Evolutionary conservation across 37 sponge, comb jelly and placozoan genomes (phyloP).

Genomic region (Lycopodina hypogea): DNA sequence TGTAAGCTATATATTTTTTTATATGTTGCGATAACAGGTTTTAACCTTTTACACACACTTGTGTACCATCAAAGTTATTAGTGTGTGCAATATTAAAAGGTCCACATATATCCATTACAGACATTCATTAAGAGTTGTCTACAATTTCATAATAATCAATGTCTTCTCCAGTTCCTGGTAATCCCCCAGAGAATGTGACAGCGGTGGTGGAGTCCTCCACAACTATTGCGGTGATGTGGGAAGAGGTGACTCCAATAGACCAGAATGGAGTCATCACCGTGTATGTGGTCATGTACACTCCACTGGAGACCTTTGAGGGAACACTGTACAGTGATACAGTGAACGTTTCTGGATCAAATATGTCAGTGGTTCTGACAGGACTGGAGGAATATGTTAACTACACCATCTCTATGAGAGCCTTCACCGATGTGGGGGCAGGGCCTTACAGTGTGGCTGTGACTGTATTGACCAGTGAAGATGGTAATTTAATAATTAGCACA

Average conservation of each 20-base stretch:
- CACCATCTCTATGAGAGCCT: slow-evolving; percentile 16
- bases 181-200: slow-evolving; percentile 21
- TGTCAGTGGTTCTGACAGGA: background rate
- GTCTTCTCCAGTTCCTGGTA: slow-evolving; percentile 19
- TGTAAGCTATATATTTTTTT: too few species aligned
- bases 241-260: background rate
- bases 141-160: too few species aligned
- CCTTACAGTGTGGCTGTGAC: too few species aligned
- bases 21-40: too few species aligned
- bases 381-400: slow-evolving; percentile 35
- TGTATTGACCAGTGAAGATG: too few species aligned
- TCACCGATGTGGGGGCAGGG: too few species aligned
- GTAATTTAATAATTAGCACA: too few species aligned
- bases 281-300: slow-evolving; percentile 26
- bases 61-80: too few species aligned
- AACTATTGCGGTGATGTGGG: slow-evolving; percentile 14
- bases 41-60: too few species aligned
- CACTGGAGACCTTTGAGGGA: slow-evolving; percentile 19
- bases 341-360: background rate
- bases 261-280: slow-evolving; percentile 31
- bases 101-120: too few species aligned
- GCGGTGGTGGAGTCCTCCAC: background rate
- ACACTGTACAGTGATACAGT: background rate
- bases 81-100: too few species aligned
- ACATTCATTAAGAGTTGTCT: too few species aligned